Evolutionary conservation across 2,888 invertebrate species (phyloP).

Genomic region (Deilephila porcellus): DNA sequence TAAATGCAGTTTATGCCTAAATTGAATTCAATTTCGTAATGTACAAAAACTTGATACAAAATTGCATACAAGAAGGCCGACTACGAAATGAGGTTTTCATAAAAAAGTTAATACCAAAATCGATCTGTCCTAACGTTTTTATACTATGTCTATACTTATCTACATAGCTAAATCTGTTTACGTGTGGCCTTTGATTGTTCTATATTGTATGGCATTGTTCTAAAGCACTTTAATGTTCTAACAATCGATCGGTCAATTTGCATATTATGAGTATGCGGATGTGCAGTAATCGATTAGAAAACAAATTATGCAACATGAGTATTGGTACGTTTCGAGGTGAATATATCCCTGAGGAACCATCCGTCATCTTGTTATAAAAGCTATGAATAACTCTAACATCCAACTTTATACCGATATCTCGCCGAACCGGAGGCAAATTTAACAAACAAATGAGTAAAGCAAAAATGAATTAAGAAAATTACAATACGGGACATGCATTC

Average conservation of each 20-base stretch:
- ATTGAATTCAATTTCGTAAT: slow-evolving; percentile 4
- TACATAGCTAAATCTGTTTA: too few relatives aligned
- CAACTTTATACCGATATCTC: too few relatives aligned
- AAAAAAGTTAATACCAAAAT: slow-evolving; percentile 20
- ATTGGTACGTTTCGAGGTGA: not conserved
- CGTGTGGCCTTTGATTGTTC: not conserved
- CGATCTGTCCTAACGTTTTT: not conserved
- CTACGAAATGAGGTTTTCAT: slow-evolving; percentile 31
- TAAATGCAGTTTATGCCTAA: not conserved
- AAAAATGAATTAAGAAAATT: not conserved
- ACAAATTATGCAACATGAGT: not conserved
- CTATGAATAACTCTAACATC: not conserved
- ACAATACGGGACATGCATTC: not conserved
- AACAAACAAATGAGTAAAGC: not conserved
- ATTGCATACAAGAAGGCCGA: not conserved
- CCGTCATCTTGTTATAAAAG: not conserved
- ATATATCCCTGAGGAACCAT: not conserved
- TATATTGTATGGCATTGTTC: not conserved
- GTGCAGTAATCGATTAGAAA: not conserved
- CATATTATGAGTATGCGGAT: not conserved
- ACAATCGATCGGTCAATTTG: not conserved
- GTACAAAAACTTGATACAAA: not conserved
- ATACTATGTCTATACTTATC: too few relatives aligned
- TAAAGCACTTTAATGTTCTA: slow-evolving; percentile 2
- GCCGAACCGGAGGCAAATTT: too few relatives aligned